A percentile compares a stretch with the other conserved stretches of the same genome.
Evolutionary conservation across 92 coral and sea anemone species (phyloP).

Genomic region (Montipora capitata): DNA sequence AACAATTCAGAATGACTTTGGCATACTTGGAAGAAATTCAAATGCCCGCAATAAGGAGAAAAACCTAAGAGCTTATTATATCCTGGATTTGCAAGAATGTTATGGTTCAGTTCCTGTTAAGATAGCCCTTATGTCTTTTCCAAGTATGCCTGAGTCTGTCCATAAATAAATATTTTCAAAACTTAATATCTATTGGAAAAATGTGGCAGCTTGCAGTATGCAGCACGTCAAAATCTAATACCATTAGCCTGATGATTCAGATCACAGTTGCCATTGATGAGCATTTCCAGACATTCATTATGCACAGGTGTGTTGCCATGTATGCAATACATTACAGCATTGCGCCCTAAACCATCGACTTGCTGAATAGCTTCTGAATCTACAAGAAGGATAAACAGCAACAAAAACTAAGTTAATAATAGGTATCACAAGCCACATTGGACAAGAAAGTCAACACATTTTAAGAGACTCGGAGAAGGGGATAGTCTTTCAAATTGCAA

Average conservation of each 20-base stretch:
- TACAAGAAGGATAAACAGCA: slow-evolving; percentile 21
- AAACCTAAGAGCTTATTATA: too few relatives aligned
- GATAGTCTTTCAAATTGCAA: too few relatives aligned
- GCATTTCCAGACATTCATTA: slow-evolving; percentile 82
- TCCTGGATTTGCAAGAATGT: too few relatives aligned
- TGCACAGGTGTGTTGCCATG: slow-evolving; percentile 86
- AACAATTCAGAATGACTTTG: too few relatives aligned
- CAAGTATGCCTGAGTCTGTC: too few relatives aligned
- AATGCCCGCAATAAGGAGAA: too few relatives aligned
- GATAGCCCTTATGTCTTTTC: too few relatives aligned
- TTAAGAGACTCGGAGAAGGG: too few relatives aligned
- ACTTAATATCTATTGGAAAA: too few relatives aligned
- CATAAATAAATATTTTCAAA: too few relatives aligned
- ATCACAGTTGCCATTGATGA: slow-evolving; percentile 69
- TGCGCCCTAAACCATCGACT: slow-evolving; percentile 91
- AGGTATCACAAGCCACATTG: not conserved
- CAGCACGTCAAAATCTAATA: slow-evolving; percentile 4
- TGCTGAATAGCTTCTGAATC: slow-evolving; percentile 70
- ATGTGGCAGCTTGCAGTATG: not conserved
- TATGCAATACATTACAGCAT: slow-evolving; percentile 91
- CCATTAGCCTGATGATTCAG: slow-evolving; percentile 93
- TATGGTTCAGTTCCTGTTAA: too few relatives aligned
- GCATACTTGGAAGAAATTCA: too few relatives aligned
- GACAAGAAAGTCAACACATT: not conserved
- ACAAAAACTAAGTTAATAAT: not conserved